Evolutionary conservation across 1,140 invertebrate species (phyloP), one percentile per base, ranked within the genome.

Genomic region (Drosophila quadrilineata): DNA sequence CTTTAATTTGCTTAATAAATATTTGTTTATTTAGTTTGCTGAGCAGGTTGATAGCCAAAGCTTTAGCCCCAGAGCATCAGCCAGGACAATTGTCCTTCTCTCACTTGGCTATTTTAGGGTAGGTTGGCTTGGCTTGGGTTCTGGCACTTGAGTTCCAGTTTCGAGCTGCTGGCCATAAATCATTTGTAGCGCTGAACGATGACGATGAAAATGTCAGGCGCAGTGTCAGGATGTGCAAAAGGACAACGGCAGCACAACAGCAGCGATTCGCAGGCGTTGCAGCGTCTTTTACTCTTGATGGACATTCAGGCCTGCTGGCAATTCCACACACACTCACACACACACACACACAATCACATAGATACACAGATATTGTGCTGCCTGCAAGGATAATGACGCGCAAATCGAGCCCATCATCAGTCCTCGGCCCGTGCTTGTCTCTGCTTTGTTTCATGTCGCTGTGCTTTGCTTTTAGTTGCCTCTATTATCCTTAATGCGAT

Each of bases 401-500:
- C 79, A 85, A 85, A 85, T 85, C 79, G 74, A 52, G 62, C 50
- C 59, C 60, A 56, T 65, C 46, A 64, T 54, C 57, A 43, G 41
- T 36, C 21, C 19, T 16, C 33, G 19, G 17, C 29, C 33, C 31
- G 22, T 19, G 26, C 36, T 40, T 48, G 57, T 62, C 57, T 70
- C 77, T 77, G 77, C 77, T 82, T 84, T 82, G 77, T 82, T 84
- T 82, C 77, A 82, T 73, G 77, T 65, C 65, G 56, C 62, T 65
- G 62, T 67, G 79, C 60, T 74, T 65, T 69, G 79, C 77, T 79
- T 77, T 77, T 85, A 85, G 79, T 74, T 79, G 77, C 79, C 79
- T 79, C 77, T 77, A 85, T 85, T 85, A 85, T 85, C 80, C 79
- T 85, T 85, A 85, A 85, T 85, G 79, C 79, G 79, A 85, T 74